Percentiles rank a stretch among this genome's conserved stretches.
Conservation (phyloP, 2,113 vertebrate species). For the Phylloscopus trochiloides region DNA sequence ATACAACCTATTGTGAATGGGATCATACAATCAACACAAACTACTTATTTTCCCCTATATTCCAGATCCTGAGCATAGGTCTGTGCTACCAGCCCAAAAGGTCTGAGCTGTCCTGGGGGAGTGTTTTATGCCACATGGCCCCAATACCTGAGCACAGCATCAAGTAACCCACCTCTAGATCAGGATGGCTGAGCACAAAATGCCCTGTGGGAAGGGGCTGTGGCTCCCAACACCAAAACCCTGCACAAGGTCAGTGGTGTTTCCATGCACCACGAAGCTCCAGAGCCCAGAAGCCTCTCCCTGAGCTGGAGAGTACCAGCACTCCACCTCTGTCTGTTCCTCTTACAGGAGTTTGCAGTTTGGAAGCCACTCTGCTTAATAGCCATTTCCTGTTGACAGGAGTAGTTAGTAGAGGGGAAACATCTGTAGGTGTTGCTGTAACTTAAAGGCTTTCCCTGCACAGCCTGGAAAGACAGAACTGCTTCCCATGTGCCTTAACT, state of each 20-base stretch:
- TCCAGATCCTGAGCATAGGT: neutral
- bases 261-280: neutral
- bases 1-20: neutral
- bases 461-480: neutral
- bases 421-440: slow-evolving; percentile 15
- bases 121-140: neutral
- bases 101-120: neutral
- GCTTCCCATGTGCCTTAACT: neutral
- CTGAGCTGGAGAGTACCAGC: neutral
- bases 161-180: neutral
- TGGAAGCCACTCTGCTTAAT: neutral
- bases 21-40: neutral
- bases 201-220: neutral
- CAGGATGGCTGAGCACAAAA: neutral
- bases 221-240: neutral
- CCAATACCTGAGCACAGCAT: neutral
- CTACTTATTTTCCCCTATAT: neutral
- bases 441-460: neutral
- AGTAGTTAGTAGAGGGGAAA: neutral
- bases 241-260: neutral
- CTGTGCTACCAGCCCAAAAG: neutral
- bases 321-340: neutral
- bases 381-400: neutral
- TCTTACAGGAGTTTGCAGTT: neutral
- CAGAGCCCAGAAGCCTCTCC: neutral